Evolutionary conservation across 2,888 invertebrate genomes (phyloP).

Genomic region (Sarcophaga variegata): DNA sequence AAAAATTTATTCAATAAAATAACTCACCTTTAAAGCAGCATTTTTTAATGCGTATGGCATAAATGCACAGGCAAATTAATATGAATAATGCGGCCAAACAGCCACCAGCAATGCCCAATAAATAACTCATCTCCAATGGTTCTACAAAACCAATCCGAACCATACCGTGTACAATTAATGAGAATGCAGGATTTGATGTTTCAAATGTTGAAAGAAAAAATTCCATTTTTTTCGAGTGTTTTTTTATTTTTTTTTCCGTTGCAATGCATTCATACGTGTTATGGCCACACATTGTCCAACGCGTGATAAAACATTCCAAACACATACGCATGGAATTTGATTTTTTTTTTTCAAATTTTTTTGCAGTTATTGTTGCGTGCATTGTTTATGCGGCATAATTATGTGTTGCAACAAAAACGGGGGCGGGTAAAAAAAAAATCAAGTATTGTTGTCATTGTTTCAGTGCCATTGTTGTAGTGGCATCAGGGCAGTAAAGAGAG

Average conservation of each 20-base stretch:
- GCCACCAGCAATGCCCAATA: conserved; percentile 84
- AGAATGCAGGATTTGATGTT: not conserved
- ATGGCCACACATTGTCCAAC: too few relatives aligned
- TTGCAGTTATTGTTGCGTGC: too few relatives aligned
- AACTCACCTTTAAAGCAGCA: conserved; percentile 85
- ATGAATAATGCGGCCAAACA: conserved; percentile 84
- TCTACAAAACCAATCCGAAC: conserved; percentile 79
- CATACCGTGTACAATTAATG: not conserved
- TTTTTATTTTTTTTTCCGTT: too few relatives aligned
- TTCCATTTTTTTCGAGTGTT: too few relatives aligned
- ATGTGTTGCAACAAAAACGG: too few relatives aligned
- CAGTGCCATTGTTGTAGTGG: not conserved
- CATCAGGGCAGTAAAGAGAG: not conserved
- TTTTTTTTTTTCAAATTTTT: too few relatives aligned
- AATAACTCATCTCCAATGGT: conserved; percentile 85
- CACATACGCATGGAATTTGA: too few relatives aligned
- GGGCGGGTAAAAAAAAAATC: not conserved
- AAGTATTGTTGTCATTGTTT: not conserved
- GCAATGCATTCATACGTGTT: too few relatives aligned
- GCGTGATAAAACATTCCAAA: too few relatives aligned
- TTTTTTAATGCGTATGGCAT: conserved; percentile 84
- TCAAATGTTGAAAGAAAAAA: not conserved
- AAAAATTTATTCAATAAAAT: not conserved
- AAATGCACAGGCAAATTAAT: conserved; percentile 84
- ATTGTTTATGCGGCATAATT: too few relatives aligned